Conservation (phyloP, 2,888 invertebrate species). For the Callyntrura guangdongensis region DNA sequence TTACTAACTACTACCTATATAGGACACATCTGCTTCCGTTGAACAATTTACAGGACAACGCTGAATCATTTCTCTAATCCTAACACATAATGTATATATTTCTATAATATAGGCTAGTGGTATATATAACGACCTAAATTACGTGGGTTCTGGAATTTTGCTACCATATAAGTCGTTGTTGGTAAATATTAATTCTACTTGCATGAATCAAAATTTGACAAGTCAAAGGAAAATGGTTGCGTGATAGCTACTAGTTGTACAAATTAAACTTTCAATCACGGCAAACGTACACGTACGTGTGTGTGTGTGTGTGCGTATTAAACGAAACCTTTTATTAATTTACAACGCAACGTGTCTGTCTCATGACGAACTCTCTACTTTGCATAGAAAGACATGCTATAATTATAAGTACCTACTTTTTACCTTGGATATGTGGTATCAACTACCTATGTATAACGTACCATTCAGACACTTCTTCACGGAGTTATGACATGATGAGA, state of each 20-base stretch:
- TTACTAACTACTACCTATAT: too few species aligned
- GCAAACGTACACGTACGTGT: not conserved
- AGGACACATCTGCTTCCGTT: too few species aligned
- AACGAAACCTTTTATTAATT: not conserved
- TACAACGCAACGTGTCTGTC: slow-evolving; percentile 43
- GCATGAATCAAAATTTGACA: slow-evolving; percentile 25
- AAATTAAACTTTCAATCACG: slow-evolving; percentile 3
- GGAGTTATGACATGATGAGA: not conserved
- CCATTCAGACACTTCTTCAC: slow-evolving; percentile 13
- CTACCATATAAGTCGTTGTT: slow-evolving; percentile 40
- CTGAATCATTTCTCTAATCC: too few species aligned
- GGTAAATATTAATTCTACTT: not conserved
- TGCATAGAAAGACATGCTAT: slow-evolving; percentile 23
- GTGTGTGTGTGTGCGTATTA: not conserved
- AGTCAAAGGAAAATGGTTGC: slow-evolving; percentile 28
- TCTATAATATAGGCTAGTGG: too few species aligned
- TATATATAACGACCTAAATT: not conserved
- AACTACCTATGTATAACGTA: too few species aligned
- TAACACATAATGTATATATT: too few species aligned
- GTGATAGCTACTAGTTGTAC: slow-evolving; percentile 15
- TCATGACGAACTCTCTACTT: slow-evolving; percentile 7
- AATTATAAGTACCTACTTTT: slow-evolving; percentile 46
- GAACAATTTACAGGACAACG: too few species aligned
- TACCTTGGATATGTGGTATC: slow-evolving; percentile 24
- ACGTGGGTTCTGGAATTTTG: slow-evolving; percentile 39